These are phyloP conservation scores for Erinaceus europaeus DNA, from an alignment of 2,113 vertebrate species.

Conservation along the genomic window DNA sequence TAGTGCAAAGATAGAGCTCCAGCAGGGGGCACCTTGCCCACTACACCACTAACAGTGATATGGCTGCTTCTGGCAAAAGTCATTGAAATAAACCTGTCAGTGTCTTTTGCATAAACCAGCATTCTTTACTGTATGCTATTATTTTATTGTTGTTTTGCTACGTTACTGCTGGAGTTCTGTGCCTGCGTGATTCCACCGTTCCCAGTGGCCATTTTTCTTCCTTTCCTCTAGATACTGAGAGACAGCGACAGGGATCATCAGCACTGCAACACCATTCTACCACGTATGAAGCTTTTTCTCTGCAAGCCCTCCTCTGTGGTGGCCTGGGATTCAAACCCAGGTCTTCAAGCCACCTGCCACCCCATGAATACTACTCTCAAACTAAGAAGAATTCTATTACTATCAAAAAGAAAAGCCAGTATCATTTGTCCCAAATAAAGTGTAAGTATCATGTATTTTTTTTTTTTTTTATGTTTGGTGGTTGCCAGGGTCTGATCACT, in stretches of 20 bases:
- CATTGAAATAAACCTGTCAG: background rate
- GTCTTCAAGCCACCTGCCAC: background rate
- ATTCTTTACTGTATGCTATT: background rate
- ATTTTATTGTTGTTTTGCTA: background rate
- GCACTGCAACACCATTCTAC: too few species aligned
- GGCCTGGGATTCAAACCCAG: background rate
- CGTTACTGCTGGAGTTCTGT: background rate
- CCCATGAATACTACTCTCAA: background rate
- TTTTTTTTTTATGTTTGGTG: too few species aligned
- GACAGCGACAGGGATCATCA: too few species aligned
- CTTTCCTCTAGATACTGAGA: too few species aligned
- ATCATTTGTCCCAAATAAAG: constrained; percentile 43
- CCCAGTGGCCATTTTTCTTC: too few species aligned
- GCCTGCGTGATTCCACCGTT: background rate
- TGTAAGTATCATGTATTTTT: background rate
- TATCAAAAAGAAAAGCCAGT: constrained; percentile 25
- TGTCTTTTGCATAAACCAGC: background rate
- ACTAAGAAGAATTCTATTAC: constrained; percentile 22
- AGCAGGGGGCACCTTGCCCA: too few species aligned
- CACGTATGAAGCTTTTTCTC: too few species aligned
- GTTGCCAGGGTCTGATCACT: too few species aligned
- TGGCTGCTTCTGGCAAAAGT: background rate
- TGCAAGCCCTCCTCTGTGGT: background rate
- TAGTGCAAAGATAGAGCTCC: background rate
- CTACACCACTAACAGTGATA: background rate